Conservation (phyloP, 2,888 invertebrate species). For the Diogma glabrata region DNA sequence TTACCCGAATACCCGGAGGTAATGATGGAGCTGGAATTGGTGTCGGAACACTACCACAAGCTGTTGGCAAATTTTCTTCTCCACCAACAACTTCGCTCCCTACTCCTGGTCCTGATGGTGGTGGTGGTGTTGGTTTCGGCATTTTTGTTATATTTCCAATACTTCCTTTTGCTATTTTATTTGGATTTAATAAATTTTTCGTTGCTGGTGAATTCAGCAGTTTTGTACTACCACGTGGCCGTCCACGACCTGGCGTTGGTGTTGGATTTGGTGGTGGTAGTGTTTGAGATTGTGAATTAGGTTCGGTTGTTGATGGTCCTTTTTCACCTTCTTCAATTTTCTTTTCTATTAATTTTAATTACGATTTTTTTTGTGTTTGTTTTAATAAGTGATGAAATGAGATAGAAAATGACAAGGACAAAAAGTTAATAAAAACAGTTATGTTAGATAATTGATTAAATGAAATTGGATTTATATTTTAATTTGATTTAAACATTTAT, state of each 20-base stretch:
- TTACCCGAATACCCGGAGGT: slow-evolving; percentile 7
- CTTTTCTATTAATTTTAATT: background rate
- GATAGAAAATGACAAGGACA: slow-evolving; percentile 7
- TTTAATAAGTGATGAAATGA: slow-evolving; percentile 1
- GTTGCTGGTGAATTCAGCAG: background rate
- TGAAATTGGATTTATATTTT: no score
- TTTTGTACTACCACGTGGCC: slow-evolving; percentile 4
- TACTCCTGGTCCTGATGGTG: no score
- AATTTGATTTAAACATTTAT: no score
- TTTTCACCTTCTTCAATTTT: slow-evolving; percentile 13
- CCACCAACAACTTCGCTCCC: no score
- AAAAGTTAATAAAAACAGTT: no score
- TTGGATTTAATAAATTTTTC: slow-evolving; percentile 4
- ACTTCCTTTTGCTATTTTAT: background rate
- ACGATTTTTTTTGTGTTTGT: background rate
- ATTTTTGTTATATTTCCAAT: background rate
- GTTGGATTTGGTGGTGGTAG: background rate
- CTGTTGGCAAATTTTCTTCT: no score
- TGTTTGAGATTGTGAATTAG: slow-evolving; percentile 3
- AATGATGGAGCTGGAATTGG: no score
- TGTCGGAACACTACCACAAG: no score
- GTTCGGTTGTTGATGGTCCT: background rate
- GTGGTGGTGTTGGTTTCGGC: slow-evolving; percentile 1
- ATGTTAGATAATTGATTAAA: no score
- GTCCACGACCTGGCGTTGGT: background rate